Conservation (phyloP, 2,113 vertebrate genomes). For the Labrus mixtus region DNA sequence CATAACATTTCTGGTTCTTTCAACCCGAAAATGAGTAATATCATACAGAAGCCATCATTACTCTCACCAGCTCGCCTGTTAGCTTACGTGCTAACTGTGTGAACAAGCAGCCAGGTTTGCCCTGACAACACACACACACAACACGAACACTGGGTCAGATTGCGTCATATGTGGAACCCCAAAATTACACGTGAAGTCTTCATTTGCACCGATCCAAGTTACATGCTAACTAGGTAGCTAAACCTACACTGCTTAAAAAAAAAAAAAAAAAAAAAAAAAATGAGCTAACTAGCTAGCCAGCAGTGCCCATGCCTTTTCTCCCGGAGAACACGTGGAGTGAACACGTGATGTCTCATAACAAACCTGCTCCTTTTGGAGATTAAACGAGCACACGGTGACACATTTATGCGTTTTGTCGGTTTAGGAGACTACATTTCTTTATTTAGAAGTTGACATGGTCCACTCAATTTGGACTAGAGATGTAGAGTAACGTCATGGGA, state of each 20-base stretch:
- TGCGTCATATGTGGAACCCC: rapidly evolving
- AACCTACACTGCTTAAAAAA: too few relatives aligned
- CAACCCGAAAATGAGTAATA: neutral
- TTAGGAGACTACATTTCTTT: rapidly evolving
- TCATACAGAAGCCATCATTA: constrained; percentile 20
- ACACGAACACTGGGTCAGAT: constrained; percentile 15
- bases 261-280: too few relatives aligned
- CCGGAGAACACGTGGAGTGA: constrained; percentile 83
- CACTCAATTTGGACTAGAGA: too few relatives aligned
- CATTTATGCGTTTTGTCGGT: rapidly evolving
- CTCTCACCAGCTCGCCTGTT: constrained; percentile 4
- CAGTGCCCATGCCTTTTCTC: constrained; percentile 66
- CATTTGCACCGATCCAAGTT: neutral
- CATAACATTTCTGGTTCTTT: rapidly evolving
- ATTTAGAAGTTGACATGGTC: neutral
- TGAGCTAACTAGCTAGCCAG: constrained; percentile 8
- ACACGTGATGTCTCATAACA: constrained; percentile 83
- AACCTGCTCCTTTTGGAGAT: constrained; percentile 44
- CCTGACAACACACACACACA: constrained; percentile 2
- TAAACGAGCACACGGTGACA: constrained; percentile 16
- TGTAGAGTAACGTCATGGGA: neutral
- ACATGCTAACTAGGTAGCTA: neutral
- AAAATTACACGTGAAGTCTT: rapidly evolving
- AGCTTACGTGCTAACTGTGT: constrained; percentile 42
- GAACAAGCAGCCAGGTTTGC: neutral